These are phyloP conservation scores for Strigops habroptila DNA, from an alignment of 2,113 vertebrate species.

Conservation along the genomic window DNA sequence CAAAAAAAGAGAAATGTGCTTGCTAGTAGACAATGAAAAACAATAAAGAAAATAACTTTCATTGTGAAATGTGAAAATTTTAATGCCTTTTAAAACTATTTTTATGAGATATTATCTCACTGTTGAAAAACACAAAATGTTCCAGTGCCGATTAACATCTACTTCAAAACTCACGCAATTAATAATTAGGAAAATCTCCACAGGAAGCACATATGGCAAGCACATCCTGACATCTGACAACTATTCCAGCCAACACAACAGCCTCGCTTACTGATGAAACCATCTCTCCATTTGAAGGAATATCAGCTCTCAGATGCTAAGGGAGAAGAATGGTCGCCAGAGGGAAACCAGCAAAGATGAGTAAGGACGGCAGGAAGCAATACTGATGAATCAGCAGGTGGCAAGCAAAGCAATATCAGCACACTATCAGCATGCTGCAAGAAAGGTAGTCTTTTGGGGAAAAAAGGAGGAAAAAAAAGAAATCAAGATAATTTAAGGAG, in stretches of 20 bases:
- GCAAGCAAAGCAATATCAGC: background rate
- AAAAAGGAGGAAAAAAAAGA: background rate
- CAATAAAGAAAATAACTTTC: background rate
- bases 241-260: background rate
- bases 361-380: background rate
- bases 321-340: background rate
- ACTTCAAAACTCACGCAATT: background rate
- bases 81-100: background rate
- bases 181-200: background rate
- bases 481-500: background rate
- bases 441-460: background rate
- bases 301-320: background rate
- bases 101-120: background rate
- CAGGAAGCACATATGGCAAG: background rate
- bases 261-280: background rate
- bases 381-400: background rate
- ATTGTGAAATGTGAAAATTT: background rate
- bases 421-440: background rate
- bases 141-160: background rate
- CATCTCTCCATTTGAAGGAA: background rate
- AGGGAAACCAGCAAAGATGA: background rate
- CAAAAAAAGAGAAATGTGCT: background rate
- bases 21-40: background rate
- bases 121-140: background rate
- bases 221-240: background rate